Percentiles rank a stretch among this genome's conserved stretches.
Conservation (phyloP, 2,113 vertebrate species). For the Setophaga petechia region DNA sequence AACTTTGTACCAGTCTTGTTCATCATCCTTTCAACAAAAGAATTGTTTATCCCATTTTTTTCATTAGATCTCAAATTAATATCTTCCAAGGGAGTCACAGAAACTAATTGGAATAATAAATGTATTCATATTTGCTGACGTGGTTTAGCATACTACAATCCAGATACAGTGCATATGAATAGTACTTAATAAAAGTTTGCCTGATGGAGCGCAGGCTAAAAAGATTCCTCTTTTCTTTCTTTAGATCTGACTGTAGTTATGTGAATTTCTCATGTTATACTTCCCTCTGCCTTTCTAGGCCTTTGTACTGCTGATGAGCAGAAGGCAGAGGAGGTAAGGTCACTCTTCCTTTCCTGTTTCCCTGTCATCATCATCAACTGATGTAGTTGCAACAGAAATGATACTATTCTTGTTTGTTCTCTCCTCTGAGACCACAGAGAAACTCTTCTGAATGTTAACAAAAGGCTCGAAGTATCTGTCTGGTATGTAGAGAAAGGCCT, state of each 20-base stretch:
- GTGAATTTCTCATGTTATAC: not conserved
- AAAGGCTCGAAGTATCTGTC: not conserved
- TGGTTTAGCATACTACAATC: not conserved
- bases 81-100: not conserved
- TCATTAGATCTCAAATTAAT: slow-evolving; percentile 29
- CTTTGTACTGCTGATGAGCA: slow-evolving; percentile 3
- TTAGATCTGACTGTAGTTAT: not conserved
- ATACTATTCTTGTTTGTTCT: slow-evolving; percentile 8
- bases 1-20: not conserved
- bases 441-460: slow-evolving; percentile 35
- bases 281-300: not conserved
- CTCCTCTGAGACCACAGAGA: not conserved
- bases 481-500: slow-evolving; percentile 3
- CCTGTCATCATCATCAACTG: not conserved
- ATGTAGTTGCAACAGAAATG: not conserved
- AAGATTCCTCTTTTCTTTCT: not conserved
- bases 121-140: not conserved
- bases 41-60: slow-evolving; percentile 31
- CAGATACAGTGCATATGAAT: not conserved
- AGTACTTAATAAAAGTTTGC: not conserved
- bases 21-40: slow-evolving; percentile 28
- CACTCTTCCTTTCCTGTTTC: not conserved
- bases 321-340: slow-evolving; percentile 27
- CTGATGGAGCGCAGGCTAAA: not conserved
- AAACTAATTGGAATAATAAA: slow-evolving; percentile 28